Conservation (phyloP, 2,888 invertebrate species). For the Acrocera orbiculus region DNA sequence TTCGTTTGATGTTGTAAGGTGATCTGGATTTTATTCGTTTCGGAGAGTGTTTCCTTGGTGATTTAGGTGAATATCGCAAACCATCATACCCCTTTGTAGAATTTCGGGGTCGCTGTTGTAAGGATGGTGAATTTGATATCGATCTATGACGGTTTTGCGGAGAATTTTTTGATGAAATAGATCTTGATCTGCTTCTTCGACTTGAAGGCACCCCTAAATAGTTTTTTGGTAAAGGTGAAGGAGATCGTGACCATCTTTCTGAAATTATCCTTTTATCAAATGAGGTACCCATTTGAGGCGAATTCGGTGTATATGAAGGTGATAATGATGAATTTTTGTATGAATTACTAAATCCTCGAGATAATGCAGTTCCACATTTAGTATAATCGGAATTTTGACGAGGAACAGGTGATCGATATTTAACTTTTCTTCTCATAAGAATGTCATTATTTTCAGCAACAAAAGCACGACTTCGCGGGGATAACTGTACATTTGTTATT, state of each 20-base stretch:
- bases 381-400: not conserved
- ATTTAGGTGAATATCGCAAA: slow-evolving; percentile 7
- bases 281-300: too few species aligned
- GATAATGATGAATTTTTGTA: not conserved
- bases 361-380: too few species aligned
- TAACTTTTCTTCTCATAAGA: slow-evolving; percentile 12
- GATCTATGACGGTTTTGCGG: slow-evolving; percentile 5
- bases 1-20: too few species aligned
- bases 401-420: slow-evolving; percentile 8
- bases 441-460: slow-evolving; percentile 14
- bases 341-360: too few species aligned
- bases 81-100: too few species aligned
- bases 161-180: slow-evolving; percentile 6
- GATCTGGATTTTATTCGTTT: slow-evolving; percentile 7
- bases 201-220: too few species aligned
- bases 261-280: not conserved
- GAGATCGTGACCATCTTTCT: slow-evolving; percentile 4
- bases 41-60: slow-evolving; percentile 1
- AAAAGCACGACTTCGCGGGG: slow-evolving; percentile 14
- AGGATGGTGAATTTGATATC: slow-evolving; percentile 4
- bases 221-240: slow-evolving; percentile 6
- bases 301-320: too few species aligned
- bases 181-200: too few species aligned
- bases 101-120: too few species aligned
- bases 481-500: slow-evolving; percentile 11